Conservation (phyloP, 2,888 invertebrate genomes). For the Xestia rhomboidea region DNA sequence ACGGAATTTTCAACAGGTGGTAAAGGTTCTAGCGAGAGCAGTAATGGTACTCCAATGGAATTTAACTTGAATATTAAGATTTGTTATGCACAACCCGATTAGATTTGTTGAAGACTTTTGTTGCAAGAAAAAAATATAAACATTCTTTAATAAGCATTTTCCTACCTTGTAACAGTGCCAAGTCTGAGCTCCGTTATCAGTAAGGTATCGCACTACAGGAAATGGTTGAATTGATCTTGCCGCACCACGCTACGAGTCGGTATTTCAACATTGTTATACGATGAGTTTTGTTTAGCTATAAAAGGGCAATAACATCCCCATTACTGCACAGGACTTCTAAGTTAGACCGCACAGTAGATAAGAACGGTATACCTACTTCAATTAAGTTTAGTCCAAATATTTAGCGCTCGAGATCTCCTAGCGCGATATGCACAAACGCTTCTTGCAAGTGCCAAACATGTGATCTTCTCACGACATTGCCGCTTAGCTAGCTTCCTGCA, state of each 20-base stretch:
- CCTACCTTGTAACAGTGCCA: not conserved
- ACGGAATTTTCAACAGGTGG: constrained; percentile 41
- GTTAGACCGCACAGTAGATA: not conserved
- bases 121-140: not conserved
- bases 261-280: constrained; percentile 17
- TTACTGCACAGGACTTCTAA: constrained; percentile 1
- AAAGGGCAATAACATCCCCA: not conserved
- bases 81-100: not conserved
- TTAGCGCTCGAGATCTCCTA: constrained; percentile 8
- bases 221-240: constrained; percentile 18
- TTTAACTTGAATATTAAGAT: constrained; percentile 3
- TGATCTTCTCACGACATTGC: constrained; percentile 15
- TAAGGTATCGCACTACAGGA: constrained; percentile 6
- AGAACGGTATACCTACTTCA: not conserved
- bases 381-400: constrained; percentile 26
- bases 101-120: not conserved
- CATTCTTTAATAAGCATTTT: not conserved
- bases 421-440: constrained; percentile 5
- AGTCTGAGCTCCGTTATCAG: constrained; percentile 5
- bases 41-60: not conserved
- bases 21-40: constrained; percentile 24
- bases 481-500: constrained; percentile 10
- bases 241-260: not conserved
- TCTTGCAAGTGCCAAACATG: not conserved
- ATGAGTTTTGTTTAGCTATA: constrained; percentile 11